Conservation (phyloP, 2,888 invertebrate genomes). For the Thalpophila matura region DNA sequence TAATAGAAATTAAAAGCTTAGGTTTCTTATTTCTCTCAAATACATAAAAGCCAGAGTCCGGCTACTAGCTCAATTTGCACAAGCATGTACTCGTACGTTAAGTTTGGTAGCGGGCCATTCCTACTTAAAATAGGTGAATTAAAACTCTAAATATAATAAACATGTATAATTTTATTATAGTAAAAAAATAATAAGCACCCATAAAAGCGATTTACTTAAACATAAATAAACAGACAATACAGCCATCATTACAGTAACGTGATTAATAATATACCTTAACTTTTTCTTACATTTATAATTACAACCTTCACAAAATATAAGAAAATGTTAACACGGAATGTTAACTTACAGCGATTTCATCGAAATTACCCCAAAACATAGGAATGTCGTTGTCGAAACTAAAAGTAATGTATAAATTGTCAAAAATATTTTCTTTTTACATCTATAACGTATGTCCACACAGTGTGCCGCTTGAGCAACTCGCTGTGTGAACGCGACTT, state of each 20-base stretch:
- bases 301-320: background rate
- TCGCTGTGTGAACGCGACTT: background rate
- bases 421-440: constrained; percentile 8
- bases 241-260: constrained; percentile 21
- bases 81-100: too few relatives aligned
- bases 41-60: too few relatives aligned
- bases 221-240: constrained; percentile 26
- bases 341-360: constrained; percentile 2
- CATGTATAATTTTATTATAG: constrained; percentile 46
- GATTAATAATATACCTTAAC: constrained; percentile 2
- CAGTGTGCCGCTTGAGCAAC: background rate
- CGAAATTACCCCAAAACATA: constrained; percentile 26
- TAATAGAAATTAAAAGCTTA: too few relatives aligned
- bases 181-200: constrained; percentile 52
- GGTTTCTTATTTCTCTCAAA: too few relatives aligned
- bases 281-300: constrained; percentile 1
- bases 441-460: background rate
- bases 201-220: constrained; percentile 39
- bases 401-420: background rate
- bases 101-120: too few relatives aligned
- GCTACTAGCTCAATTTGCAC: too few relatives aligned
- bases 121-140: constrained; percentile 10
- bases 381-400: constrained; percentile 40
- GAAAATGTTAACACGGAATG: constrained; percentile 30
- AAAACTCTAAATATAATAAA: constrained; percentile 25